Evolutionary conservation across 2,888 invertebrate genomes (phyloP).

Genomic region (Lasioglossum malachurum): DNA sequence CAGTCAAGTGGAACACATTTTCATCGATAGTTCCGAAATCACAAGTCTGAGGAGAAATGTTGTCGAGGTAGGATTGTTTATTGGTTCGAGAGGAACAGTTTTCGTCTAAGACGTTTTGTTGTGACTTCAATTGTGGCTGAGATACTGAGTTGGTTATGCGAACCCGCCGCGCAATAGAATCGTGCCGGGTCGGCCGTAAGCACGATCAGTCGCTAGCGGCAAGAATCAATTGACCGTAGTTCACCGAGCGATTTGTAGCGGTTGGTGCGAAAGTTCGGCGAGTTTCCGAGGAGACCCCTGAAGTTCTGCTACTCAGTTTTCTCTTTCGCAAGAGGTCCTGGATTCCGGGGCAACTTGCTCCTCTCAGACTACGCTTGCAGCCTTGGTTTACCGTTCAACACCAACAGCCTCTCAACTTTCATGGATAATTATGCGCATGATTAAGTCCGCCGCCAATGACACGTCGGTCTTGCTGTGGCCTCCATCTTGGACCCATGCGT

Average conservation of each 20-base stretch:
- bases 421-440: constrained; percentile 37
- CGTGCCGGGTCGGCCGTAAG: neutral
- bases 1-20: neutral
- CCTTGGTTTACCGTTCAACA: neutral
- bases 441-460: neutral
- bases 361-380: neutral
- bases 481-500: neutral
- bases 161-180: neutral
- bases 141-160: neutral
- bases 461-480: neutral
- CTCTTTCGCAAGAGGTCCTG: neutral
- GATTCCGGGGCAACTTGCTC: neutral
- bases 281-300: neutral
- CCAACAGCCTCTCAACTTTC: neutral
- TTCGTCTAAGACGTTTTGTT: neutral
- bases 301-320: constrained; percentile 8
- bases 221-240: neutral
- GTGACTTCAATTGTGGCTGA: neutral
- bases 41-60: neutral
- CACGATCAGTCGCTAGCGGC: neutral
- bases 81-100: neutral
- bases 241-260: neutral
- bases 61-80: neutral
- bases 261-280: constrained; percentile 23
- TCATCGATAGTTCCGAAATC: neutral